Evolutionary conservation across 2,888 invertebrate species (phyloP).

Genomic region (Cephalotes varians): DNA sequence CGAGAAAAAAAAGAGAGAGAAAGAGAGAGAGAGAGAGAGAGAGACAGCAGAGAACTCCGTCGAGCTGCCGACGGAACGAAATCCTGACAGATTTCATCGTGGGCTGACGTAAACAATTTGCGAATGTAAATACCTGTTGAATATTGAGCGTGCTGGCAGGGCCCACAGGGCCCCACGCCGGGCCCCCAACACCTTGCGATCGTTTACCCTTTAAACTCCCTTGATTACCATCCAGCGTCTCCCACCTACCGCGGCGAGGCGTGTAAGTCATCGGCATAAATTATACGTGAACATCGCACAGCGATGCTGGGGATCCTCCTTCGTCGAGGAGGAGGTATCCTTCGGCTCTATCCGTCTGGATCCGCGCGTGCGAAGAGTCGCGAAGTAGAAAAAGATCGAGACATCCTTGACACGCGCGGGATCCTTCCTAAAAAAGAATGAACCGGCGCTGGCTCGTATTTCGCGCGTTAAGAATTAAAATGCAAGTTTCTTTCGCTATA

Average conservation of each 20-base stretch:
- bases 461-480: not conserved
- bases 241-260: slow-evolving; percentile 71
- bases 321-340: slow-evolving; percentile 26
- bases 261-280: slow-evolving; percentile 77
- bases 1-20: not conserved
- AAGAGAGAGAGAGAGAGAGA: slow-evolving; percentile 9
- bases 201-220: slow-evolving; percentile 82
- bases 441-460: not conserved
- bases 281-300: slow-evolving; percentile 74
- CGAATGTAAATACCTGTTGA: slow-evolving; percentile 85
- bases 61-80: slow-evolving; percentile 77
- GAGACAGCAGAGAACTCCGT: slow-evolving; percentile 53
- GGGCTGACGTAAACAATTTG: slow-evolving; percentile 85
- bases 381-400: slow-evolving; percentile 42
- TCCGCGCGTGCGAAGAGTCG: not conserved
- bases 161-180: slow-evolving; percentile 73
- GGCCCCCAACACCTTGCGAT: slow-evolving; percentile 77
- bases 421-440: not conserved
- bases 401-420: slow-evolving; percentile 28
- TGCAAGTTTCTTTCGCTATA: not conserved
- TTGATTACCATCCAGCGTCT: slow-evolving; percentile 75
- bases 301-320: slow-evolving; percentile 53
- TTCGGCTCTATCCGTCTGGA: slow-evolving; percentile 5
- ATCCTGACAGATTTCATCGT: slow-evolving; percentile 84
- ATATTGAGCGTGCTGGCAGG: slow-evolving; percentile 79